Evolutionary conservation across 2,888 invertebrate genomes (phyloP).

Genomic region (Pachliopta kotzebuea): DNA sequence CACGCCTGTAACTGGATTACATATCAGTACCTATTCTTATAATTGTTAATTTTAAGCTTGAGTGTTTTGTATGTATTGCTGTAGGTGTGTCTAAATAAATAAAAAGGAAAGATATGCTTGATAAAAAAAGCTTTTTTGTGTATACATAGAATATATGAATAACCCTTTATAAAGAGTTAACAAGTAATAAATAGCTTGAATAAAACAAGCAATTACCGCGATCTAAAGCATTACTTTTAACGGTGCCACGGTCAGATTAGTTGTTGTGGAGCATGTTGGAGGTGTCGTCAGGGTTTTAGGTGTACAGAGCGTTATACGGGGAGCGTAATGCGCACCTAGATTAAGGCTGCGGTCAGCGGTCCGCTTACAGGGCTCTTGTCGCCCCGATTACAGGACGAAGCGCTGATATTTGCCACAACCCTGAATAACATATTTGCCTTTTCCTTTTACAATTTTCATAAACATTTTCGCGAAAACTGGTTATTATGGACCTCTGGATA

Average conservation of each 20-base stretch:
- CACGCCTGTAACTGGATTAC: too few relatives aligned
- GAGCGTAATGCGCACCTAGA: constrained; percentile 27
- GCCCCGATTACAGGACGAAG: constrained; percentile 16
- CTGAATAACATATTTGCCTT: background rate
- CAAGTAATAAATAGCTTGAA: background rate
- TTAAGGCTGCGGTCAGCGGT: constrained; percentile 27
- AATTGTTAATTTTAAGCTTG: too few relatives aligned
- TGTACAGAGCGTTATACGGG: constrained; percentile 7
- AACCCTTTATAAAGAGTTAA: background rate
- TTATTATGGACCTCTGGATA: background rate
- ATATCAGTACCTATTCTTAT: too few relatives aligned
- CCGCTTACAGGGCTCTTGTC: constrained; percentile 25
- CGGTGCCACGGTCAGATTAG: constrained; percentile 11
- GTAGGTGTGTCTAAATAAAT: too few relatives aligned
- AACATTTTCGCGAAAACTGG: background rate
- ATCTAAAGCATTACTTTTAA: constrained; percentile 10
- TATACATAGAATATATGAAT: too few relatives aligned
- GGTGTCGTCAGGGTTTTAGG: constrained; percentile 20
- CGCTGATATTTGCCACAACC: constrained; percentile 19
- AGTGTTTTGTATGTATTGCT: too few relatives aligned
- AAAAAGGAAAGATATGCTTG: too few relatives aligned
- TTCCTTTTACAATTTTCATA: background rate
- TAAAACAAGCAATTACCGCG: constrained; percentile 10
- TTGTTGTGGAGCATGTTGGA: constrained; percentile 15
- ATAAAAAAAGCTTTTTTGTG: too few relatives aligned